Evolutionary conservation across 2,113 vertebrate species (phyloP).

Genomic region (Pluvianellus socialis): DNA sequence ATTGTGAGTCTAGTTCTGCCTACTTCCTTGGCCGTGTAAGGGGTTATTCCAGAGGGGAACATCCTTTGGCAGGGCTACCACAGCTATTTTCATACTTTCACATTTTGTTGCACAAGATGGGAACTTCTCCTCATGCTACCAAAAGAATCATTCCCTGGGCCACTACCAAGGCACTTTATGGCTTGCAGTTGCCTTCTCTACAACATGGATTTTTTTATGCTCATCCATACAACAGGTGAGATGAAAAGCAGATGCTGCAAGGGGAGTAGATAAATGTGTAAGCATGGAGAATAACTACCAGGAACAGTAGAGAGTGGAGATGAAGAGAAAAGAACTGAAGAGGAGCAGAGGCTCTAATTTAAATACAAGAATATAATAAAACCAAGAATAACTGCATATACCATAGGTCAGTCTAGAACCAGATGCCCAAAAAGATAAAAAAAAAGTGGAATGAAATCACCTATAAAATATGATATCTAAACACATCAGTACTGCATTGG

Average conservation of each 20-base stretch:
- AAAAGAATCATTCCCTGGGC: background rate
- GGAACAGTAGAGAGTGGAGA: background rate
- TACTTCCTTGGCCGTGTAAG: background rate
- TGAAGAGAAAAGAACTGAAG: background rate
- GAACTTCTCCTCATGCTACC: background rate
- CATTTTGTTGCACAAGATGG: background rate
- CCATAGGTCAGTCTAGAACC: background rate
- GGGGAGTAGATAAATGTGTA: background rate
- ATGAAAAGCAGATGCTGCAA: background rate
- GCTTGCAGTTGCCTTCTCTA: background rate
- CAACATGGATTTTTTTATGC: background rate
- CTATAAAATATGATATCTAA: background rate
- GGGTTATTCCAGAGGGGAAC: background rate
- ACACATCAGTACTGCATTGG: background rate
- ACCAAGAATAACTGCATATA: background rate
- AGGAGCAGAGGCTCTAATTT: background rate
- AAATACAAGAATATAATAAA: background rate
- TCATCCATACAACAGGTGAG: background rate
- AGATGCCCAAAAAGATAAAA: background rate
- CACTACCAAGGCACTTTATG: background rate
- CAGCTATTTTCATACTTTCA: background rate
- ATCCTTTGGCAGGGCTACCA: background rate
- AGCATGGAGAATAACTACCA: background rate
- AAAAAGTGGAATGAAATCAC: background rate
- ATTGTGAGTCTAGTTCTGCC: background rate